These are phyloP conservation scores for Hystrix brachyura DNA, from an alignment of 2,113 vertebrate species.

Conservation along the genomic window DNA sequence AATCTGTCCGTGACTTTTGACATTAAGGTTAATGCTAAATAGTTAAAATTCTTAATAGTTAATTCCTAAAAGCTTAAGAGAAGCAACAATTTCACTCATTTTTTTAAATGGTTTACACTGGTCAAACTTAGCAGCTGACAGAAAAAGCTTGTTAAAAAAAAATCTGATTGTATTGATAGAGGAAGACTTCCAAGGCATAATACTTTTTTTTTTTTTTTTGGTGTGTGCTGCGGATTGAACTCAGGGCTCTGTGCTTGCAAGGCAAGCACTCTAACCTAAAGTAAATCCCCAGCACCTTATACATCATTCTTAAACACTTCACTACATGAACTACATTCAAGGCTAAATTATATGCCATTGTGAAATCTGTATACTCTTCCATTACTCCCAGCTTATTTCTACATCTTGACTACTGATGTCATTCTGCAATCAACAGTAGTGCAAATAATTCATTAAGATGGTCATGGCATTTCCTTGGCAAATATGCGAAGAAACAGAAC, in stretches of 20 bases:
- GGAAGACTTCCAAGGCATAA: background rate
- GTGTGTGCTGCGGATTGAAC: too few relatives aligned
- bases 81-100: too few relatives aligned
- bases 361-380: background rate
- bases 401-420: background rate
- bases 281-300: too few relatives aligned
- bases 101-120: too few relatives aligned
- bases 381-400: background rate
- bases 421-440: background rate
- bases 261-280: too few relatives aligned
- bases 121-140: background rate
- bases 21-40: too few relatives aligned
- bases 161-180: background rate
- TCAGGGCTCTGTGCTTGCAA: too few relatives aligned
- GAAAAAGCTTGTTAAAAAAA: background rate
- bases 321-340: background rate
- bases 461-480: background rate
- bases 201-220: too few relatives aligned
- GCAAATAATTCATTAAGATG: background rate
- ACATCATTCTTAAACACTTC: background rate
- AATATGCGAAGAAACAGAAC: background rate
- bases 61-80: too few relatives aligned
- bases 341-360: background rate
- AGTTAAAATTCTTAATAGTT: too few relatives aligned
- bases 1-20: too few relatives aligned